Percentiles rank a stretch among this genome's conserved stretches.
Conservation (phyloP, 2,888 invertebrate genomes). For the Cantharis nigra region DNA sequence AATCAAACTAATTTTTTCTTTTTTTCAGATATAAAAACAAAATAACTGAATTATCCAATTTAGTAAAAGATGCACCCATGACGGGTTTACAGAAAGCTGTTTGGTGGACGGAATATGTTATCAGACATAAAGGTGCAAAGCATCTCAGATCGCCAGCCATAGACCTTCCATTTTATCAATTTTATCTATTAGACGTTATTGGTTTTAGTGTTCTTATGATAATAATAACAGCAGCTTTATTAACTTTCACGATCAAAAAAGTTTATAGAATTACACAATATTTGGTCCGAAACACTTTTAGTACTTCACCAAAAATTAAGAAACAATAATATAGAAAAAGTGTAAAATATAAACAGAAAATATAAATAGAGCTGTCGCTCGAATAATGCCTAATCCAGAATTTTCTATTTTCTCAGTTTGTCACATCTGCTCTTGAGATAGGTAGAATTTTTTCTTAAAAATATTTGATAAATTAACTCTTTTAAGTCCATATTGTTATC, state of each 20-base stretch:
- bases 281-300: not conserved
- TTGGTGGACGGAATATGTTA: conserved; percentile 45
- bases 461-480: too few species aligned
- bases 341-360: not conserved
- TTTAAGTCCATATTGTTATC: too few species aligned
- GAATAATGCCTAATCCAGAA: too few species aligned
- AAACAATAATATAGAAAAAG: not conserved
- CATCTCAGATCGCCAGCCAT: conserved; percentile 33
- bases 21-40: conserved; percentile 39
- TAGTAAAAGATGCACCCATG: conserved; percentile 40
- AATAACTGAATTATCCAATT: conserved; percentile 20
- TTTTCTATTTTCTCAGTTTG: too few species aligned
- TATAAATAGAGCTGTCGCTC: too few species aligned
- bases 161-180: conserved; percentile 35
- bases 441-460: too few species aligned
- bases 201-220: conserved; percentile 17
- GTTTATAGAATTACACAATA: not conserved
- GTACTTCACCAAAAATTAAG: not conserved
- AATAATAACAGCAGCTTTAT: not conserved
- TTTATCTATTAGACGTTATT: conserved; percentile 37
- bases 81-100: conserved; percentile 39
- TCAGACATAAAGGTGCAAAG: conserved; percentile 39
- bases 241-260: not conserved
- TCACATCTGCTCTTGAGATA: too few species aligned
- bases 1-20: not conserved